These are phyloP conservation scores for Laothoe populi DNA, from an alignment of 2,888 invertebrate species.

Conservation along the genomic window DNA sequence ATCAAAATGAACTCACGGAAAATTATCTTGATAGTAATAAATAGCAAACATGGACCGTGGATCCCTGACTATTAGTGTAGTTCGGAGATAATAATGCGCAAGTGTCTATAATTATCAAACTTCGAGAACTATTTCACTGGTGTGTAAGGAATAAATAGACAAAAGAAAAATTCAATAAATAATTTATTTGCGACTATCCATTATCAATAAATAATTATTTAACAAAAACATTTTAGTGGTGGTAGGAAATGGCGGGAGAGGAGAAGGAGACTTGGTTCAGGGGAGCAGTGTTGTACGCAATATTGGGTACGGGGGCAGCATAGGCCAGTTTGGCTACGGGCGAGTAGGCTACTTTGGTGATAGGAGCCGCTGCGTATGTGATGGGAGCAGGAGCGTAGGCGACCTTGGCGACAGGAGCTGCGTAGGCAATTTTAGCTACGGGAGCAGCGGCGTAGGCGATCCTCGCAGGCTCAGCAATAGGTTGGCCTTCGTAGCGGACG, in stretches of 20 bases:
- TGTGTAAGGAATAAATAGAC: slow-evolving; percentile 28
- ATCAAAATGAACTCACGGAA: no score
- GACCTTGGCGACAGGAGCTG: slow-evolving; percentile 41
- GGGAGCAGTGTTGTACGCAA: slow-evolving; percentile 46
- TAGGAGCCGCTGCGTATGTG: slow-evolving; percentile 48
- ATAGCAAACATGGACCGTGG: no score
- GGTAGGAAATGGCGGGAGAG: slow-evolving; percentile 70
- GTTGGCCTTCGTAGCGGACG: slow-evolving; percentile 74
- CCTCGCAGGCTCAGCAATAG: slow-evolving; percentile 48
- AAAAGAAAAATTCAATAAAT: slow-evolving; percentile 35
- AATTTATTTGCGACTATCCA: slow-evolving; percentile 46
- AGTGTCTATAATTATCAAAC: no score
- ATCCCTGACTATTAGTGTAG: no score
- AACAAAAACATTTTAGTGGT: slow-evolving; percentile 57
- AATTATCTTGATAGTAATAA: no score
- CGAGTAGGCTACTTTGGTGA: slow-evolving; percentile 49
- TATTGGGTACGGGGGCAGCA: slow-evolving; percentile 40
- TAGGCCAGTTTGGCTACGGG: slow-evolving; percentile 41
- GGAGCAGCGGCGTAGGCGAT: slow-evolving; percentile 41
- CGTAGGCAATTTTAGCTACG: slow-evolving; percentile 48
- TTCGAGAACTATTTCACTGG: no score
- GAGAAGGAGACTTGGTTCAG: slow-evolving; percentile 65
- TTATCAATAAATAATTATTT: slow-evolving; percentile 57
- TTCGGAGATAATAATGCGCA: no score
- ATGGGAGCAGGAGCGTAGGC: slow-evolving; percentile 43